Base-by-base conservation (phyloP, 2,113 vertebrate genomes). In the Motacilla tschutschensis region DNA sequence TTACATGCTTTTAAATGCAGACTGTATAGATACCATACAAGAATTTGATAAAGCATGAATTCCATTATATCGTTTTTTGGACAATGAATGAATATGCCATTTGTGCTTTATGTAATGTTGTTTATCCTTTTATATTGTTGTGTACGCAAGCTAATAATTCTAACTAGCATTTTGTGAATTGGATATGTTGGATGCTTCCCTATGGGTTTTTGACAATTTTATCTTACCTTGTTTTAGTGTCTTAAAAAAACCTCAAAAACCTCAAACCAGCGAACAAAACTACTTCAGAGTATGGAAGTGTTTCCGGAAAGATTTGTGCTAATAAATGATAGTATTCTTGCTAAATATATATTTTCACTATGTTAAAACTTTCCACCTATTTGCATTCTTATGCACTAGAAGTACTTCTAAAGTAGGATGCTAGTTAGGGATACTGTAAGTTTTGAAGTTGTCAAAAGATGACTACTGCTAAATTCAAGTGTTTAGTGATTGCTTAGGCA, bases 311-410 rank as follows among this genome's bases (percentile, higher is more conserved):
- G 6, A 5, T 62, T 36, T 5, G 0, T 77, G 8, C 14, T 67
- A 35, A 29, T 48, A 28, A 76, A 57, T 6, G 25, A 12, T 26
- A 17, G 4, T 81, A 16, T 55, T 66, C 10, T 47, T 86, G 24
- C 5, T 29, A n/a, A 44, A 7, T 69, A 10, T 19, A 8, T 47
- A 1, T 17, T 64, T 55, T 59, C 26, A 31, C 33, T 78, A 0
- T 26, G 9, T 78, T 66, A 47, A 51, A 12, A 31, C 44, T 53
- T 80, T 47, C 19, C 47, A 17, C 8, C 3, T 36, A 3, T 33
- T 70, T 79, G 8, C 4, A 2, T 57, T 47, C 41, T 57, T 62
- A 12, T 0, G 1, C 16, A 8, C 26, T 59, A 9, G 29, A 63
- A 65, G 13, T 57, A 33, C n/a, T 71, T 65, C 14, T 18, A 8